Evolutionary conservation across 1,140 invertebrate species (phyloP), one percentile per base, ranked within the genome.

Genomic region (Heliconius hermathena): DNA sequence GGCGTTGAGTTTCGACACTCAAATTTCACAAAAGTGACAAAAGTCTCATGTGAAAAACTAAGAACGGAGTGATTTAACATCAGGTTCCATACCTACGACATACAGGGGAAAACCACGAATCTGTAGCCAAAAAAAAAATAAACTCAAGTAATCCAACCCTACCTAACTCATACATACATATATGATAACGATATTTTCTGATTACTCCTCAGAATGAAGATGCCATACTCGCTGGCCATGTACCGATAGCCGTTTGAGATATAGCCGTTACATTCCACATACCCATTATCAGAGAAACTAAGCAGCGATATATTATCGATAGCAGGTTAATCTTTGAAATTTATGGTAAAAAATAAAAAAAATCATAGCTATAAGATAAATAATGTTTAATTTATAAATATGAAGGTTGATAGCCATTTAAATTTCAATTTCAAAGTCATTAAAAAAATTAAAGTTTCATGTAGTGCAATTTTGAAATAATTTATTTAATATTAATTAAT

Each of bases 151-250:
- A 22, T 3, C 22, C 57, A 76, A 3, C 74, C 74, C 60, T 76
- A 76, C n/a, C 3, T 26, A 76, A 71, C 38, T 29, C 11, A 41
- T 70, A 66, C 22, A 26, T 66, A 26, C 22, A 26, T 70, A 18
- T 46, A 38, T 11, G 18, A 18, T 20, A 76, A 46, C 41, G 60
- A 71, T 76, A 76, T 70, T 76, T 70, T 70, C 57, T 36, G 74
- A 76, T 76, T 76, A 70, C 38, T 75, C 74, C 36, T 70, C 74
- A 70, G 60, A 71, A 76, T 76, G 74, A 76, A 76, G 74, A 76
- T 57, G 74, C 74, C 60, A n/a, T 76, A 49, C 57, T 46, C 38
- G 57, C 38, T 49, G 66, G 38, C 60, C 74, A 49, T 70, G 74
- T 76, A 70, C n/a, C 41, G 74, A 76, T 76, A 70, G n/a, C 74